Evolutionary conservation across 2,797 vertebrate genomes (phyloP), one percentile per base, ranked within the genome.

Genomic region (Netta rufina): DNA sequence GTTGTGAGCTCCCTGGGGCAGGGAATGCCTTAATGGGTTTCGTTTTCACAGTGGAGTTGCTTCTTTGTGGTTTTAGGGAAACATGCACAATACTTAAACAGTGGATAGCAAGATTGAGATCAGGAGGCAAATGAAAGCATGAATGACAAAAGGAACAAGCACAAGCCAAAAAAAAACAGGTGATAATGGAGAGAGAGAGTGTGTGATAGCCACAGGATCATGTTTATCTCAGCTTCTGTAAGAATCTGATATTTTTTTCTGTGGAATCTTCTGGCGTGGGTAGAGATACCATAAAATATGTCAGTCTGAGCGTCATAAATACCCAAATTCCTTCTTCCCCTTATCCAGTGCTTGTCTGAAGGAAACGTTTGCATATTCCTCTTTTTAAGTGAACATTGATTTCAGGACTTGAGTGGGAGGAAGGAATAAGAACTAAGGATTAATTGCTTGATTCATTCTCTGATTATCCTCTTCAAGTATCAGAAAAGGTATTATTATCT

Each of bases 21-120:
- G 61, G 38, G 45, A 85, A 69, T 38, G 69, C 33, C 24, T 64
- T 79, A 43, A 84, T 45, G 28, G 2, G 4, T 58, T 80, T 91
- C 1, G 16, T 36, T 87, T 84, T 3, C 6, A 9, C 11, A 19
- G 0, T 0, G 1, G 0, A 0, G 0, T 0, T 60, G 1, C 2
- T 86, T 81, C 81, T 86, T 69, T 79, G n/a, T 76, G 53, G 39
- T 74, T 21, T 87, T 65, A 65, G 56, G 74, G 74, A 91, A 93
- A 61, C 15, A 30, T 3, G 22, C 22, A 18, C 15, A 28, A 10
- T 43, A 25, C 8, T 82, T 61, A 36, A 38, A 58, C 19, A 71
- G 18, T 62, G 38, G 73, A 28, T n/a, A 56, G 16, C 25, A 78
- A 30, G 13, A 57, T 1, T 30, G 15, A 64, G 39, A 67, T 89